phyloP scores from a whole-genome alignment of 2,113 vertebrate genomes.

The Fulmarus glacialis region DNA sequence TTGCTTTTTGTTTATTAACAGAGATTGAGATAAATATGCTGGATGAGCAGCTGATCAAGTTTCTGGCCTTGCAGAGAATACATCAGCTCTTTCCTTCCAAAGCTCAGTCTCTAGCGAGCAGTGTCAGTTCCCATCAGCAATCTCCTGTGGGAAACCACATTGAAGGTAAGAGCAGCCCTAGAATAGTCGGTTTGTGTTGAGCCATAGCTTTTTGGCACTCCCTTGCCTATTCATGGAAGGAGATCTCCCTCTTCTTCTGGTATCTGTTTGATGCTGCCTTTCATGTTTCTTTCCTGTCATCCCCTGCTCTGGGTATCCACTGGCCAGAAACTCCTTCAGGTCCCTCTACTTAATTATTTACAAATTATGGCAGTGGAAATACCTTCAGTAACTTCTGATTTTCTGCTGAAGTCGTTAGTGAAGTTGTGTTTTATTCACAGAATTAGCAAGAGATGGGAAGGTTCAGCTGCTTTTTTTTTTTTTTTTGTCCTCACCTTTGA shows the following conservation, averaged over 20 bases:
- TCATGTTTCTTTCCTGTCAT: background rate
- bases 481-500: background rate
- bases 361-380: background rate
- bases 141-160: conserved; percentile 72
- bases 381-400: background rate
- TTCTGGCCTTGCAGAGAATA: conserved; percentile 96
- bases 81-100: conserved; percentile 92
- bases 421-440: background rate
- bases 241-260: background rate
- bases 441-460: background rate
- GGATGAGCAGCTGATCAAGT: conserved; percentile 91
- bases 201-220: background rate
- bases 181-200: background rate
- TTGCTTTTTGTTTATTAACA: conserved; percentile 75
- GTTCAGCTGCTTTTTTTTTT: background rate
- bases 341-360: background rate
- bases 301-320: background rate
- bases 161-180: conserved; percentile 77
- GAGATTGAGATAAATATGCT: conserved; percentile 93
- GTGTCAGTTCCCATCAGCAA: conserved; percentile 68
- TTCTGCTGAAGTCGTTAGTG: background rate
- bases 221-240: background rate
- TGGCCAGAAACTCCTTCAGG: background rate
- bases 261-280: background rate
- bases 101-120: conserved; percentile 74